Evolutionary conservation across 2,888 invertebrate genomes (phyloP).

Genomic region (Drosophila macrospina): DNA sequence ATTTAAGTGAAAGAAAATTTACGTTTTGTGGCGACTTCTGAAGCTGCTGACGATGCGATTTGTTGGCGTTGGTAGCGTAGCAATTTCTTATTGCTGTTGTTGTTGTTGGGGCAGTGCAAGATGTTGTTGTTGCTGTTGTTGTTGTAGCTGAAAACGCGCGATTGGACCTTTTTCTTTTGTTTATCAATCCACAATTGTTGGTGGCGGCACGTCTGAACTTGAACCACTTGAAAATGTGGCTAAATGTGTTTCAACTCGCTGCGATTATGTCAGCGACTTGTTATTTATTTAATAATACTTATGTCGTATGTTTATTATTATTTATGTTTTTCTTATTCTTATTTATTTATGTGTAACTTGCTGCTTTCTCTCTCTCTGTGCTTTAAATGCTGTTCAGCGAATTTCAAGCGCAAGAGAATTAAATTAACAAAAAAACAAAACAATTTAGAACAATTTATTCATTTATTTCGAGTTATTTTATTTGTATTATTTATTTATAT

Average conservation of each 20-base stretch:
- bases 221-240: constrained; percentile 54
- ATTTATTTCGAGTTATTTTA: no score
- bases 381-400: constrained; percentile 38
- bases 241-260: constrained; percentile 44
- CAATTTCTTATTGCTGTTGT: constrained; percentile 7
- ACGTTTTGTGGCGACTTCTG: constrained; percentile 62
- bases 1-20: constrained; percentile 41
- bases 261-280: constrained; percentile 61
- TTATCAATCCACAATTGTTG: constrained; percentile 70
- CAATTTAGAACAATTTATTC: constrained; percentile 40
- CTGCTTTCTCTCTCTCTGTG: constrained; percentile 10
- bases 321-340: constrained; percentile 12
- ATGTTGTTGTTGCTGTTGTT: constrained; percentile 23
- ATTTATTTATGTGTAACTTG: constrained; percentile 1
- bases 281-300: constrained; percentile 32
- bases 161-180: constrained; percentile 60
- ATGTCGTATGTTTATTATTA: background rate
- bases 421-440: no score
- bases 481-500: background rate
- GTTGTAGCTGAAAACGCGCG: constrained; percentile 58
- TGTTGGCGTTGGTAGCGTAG: constrained; percentile 47
- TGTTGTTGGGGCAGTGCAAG: constrained; percentile 61
- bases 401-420: constrained; percentile 69
- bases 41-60: constrained; percentile 47
- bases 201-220: constrained; percentile 75